These are phyloP conservation scores for Schizopygopsis pylzovi DNA, from an alignment of 2,797 vertebrate genomes.

Conservation along the genomic window DNA sequence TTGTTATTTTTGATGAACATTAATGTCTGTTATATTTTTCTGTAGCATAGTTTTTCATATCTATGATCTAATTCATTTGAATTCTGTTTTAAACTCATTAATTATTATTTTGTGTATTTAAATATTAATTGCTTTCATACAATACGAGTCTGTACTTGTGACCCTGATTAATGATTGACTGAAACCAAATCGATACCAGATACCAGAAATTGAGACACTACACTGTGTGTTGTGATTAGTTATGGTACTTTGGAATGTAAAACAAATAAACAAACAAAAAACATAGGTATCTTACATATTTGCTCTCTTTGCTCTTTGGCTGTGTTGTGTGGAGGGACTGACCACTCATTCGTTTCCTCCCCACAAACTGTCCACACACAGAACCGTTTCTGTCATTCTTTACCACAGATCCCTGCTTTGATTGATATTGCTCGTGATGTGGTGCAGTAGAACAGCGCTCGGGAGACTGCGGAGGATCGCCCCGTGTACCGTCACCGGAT, in stretches of 20 bases:
- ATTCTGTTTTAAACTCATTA: neutral
- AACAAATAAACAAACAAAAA: constrained; percentile 37
- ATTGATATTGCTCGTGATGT: constrained; percentile 68
- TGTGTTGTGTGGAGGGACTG: neutral
- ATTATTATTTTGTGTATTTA: neutral
- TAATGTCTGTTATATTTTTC: neutral
- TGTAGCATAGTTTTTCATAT: neutral
- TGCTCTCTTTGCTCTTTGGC: neutral
- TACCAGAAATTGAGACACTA: neutral
- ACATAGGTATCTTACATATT: neutral
- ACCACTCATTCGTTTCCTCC: constrained; percentile 66
- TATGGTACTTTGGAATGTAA: constrained; percentile 38
- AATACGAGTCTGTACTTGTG: too few relatives aligned
- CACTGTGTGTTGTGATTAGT: neutral
- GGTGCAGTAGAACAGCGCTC: constrained; percentile 72
- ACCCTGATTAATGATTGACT: constrained; percentile 33
- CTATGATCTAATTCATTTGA: neutral
- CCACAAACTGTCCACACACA: constrained; percentile 59
- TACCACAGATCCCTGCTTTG: constrained; percentile 43
- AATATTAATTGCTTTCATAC: constrained; percentile 51
- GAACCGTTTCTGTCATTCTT: constrained; percentile 10
- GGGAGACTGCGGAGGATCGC: constrained; percentile 69
- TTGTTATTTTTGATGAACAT: neutral
- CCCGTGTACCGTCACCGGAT: constrained; percentile 58
- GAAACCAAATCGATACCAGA: constrained; percentile 23